phyloP scores from a whole-genome alignment of 92 coral and sea anemone genomes.

The Phenganax subtilis region DNA sequence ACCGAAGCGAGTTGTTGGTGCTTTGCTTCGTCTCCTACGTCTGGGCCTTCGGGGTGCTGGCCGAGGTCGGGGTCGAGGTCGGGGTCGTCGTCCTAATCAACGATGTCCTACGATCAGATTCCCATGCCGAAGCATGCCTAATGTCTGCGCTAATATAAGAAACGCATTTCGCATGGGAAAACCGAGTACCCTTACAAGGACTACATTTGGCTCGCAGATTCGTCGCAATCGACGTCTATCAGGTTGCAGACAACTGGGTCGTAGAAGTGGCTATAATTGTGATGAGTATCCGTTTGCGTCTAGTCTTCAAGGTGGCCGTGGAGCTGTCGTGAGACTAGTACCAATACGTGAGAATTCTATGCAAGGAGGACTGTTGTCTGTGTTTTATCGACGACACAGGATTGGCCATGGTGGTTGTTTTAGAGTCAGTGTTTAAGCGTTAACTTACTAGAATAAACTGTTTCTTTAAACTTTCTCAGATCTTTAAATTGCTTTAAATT shows the following conservation, averaged over 20 bases:
- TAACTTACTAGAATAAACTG: no score
- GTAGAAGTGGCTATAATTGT: background rate
- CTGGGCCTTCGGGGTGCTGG: no score
- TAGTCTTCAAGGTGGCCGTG: background rate
- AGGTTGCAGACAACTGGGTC: background rate
- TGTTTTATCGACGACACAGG: background rate
- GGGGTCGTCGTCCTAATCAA: no score
- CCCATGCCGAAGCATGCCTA: background rate
- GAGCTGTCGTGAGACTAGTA: background rate
- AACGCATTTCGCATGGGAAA: background rate
- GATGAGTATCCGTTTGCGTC: slow-evolving; percentile 6
- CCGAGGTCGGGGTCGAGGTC: no score
- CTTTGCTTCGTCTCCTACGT: no score
- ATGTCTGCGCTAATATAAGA: background rate
- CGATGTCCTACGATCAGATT: background rate
- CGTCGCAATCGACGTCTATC: background rate
- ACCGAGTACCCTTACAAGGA: background rate
- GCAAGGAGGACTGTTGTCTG: background rate
- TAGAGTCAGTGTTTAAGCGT: background rate
- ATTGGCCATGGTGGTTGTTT: background rate
- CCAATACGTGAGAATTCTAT: background rate
- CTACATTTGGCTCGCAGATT: background rate
- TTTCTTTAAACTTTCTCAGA: no score
- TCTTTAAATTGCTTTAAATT: no score
- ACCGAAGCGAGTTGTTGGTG: no score